Evolutionary conservation across 2,888 invertebrate species (phyloP).

Genomic region (Meliscaeva auricollis): DNA sequence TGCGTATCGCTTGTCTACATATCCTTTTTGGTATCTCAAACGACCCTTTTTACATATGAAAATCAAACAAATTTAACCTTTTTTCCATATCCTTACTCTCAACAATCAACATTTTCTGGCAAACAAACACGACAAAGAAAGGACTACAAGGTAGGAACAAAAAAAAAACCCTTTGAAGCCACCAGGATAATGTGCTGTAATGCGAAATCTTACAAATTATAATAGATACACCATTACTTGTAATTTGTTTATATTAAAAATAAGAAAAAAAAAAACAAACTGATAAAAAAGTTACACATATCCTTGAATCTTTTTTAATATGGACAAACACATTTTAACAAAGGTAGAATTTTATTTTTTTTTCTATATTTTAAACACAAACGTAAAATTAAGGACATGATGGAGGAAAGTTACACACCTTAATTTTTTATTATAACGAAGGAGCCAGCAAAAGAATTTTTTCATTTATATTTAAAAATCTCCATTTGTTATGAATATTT

Average conservation of each 20-base stretch:
- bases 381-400: background rate
- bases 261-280: constrained; percentile 1
- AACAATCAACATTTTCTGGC: constrained; percentile 27
- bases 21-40: constrained; percentile 23
- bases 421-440: background rate
- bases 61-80: constrained; percentile 57
- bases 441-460: too few species aligned
- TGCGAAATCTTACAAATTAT: constrained; percentile 72
- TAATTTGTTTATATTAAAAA: constrained; percentile 72
- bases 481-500: too few species aligned
- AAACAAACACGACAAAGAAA: constrained; percentile 38
- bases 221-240: constrained; percentile 73
- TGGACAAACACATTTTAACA: constrained; percentile 15
- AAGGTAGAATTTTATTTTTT: constrained; percentile 16
- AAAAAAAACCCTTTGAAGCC: constrained; percentile 67
- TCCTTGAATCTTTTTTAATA: background rate
- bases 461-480: too few species aligned
- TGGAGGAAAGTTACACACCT: too few species aligned
- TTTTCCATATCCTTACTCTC: constrained; percentile 54
- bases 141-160: background rate
- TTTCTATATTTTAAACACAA: constrained; percentile 5
- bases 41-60: constrained; percentile 60
- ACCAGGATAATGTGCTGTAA: constrained; percentile 75
- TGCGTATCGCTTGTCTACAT: background rate
- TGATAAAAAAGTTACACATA: constrained; percentile 2